A percentile compares a stretch with the other conserved stretches of the same genome.
phyloP scores from a whole-genome alignment of 2,888 invertebrate species.

The Rhagophthalmus giganteus region DNA sequence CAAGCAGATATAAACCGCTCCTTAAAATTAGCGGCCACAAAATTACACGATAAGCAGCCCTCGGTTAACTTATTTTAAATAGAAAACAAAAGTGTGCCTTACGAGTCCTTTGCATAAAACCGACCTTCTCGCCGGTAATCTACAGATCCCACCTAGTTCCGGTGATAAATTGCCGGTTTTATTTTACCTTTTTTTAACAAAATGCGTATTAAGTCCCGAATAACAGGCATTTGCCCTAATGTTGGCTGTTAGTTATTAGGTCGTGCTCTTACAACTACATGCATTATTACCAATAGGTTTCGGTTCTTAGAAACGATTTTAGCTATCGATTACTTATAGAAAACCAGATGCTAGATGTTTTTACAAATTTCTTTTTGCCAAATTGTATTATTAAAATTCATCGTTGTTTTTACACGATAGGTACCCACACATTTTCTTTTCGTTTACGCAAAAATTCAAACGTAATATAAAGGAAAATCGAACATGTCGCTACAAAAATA shows the following conservation, averaged over 20 bases:
- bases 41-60: slow-evolving; percentile 31
- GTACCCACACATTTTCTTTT: too few species aligned
- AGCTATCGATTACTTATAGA: slow-evolving; percentile 16
- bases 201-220: slow-evolving; percentile 39
- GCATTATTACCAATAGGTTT: slow-evolving; percentile 13
- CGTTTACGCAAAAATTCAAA: too few species aligned
- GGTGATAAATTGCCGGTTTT: slow-evolving; percentile 50
- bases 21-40: slow-evolving; percentile 36
- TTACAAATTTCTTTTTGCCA: too few species aligned
- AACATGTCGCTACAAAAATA: too few species aligned
- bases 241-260: slow-evolving; percentile 19
- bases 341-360: slow-evolving; percentile 13
- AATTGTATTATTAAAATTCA: too few species aligned
- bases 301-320: slow-evolving; percentile 14
- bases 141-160: slow-evolving; percentile 47
- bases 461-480: too few species aligned
- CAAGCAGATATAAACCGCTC: slow-evolving; percentile 24
- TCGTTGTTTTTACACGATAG: too few species aligned
- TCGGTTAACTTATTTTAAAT: slow-evolving; percentile 22
- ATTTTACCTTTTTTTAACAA: slow-evolving; percentile 47
- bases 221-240: slow-evolving; percentile 44
- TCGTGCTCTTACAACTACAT: slow-evolving; percentile 2
- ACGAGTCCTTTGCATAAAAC: slow-evolving; percentile 16
- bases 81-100: slow-evolving; percentile 20
- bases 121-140: slow-evolving; percentile 15